A percentile compares a stretch with the other conserved stretches of the same genome.
These are phyloP conservation scores for Cerastoderma edule DNA, from an alignment of 2,888 invertebrate genomes.

Conservation along the genomic window DNA sequence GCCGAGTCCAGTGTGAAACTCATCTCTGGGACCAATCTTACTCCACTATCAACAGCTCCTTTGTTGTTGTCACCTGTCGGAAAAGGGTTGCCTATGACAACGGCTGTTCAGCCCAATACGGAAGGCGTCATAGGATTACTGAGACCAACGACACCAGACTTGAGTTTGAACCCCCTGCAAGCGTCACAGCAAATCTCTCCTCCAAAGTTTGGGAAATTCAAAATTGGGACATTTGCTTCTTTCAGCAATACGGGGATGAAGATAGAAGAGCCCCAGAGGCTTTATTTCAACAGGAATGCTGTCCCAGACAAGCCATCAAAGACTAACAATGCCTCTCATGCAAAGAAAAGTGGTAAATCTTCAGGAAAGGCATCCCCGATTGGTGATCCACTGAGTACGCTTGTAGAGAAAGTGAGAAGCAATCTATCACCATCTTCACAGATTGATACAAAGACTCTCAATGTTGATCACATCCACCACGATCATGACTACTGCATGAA, in stretches of 20 bases:
- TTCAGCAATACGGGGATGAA: constrained; percentile 75
- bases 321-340: neutral
- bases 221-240: constrained; percentile 77
- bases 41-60: constrained; percentile 30
- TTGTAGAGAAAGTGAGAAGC: constrained; percentile 57
- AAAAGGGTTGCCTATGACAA: constrained; percentile 22
- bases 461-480: constrained; percentile 65
- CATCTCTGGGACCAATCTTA: constrained; percentile 48
- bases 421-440: constrained; percentile 41
- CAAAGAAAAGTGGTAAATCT: constrained; percentile 25
- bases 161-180: constrained; percentile 7
- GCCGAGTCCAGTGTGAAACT: constrained; percentile 36
- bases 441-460: constrained; percentile 24
- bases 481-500: constrained; percentile 78
- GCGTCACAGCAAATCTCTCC: constrained; percentile 40
- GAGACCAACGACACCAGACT: constrained; percentile 35
- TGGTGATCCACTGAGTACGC: constrained; percentile 39
- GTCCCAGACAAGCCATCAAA: constrained; percentile 34
- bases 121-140: constrained; percentile 47
- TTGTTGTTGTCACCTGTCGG: constrained; percentile 53
- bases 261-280: constrained; percentile 54
- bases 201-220: constrained; percentile 73
- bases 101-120: constrained; percentile 26
- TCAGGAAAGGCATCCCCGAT: constrained; percentile 44
- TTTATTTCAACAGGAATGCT: neutral